Percentiles rank a stretch among this genome's conserved stretches.
phyloP scores from a whole-genome alignment of 2,113 vertebrate genomes.

The Rutilus rutilus region DNA sequence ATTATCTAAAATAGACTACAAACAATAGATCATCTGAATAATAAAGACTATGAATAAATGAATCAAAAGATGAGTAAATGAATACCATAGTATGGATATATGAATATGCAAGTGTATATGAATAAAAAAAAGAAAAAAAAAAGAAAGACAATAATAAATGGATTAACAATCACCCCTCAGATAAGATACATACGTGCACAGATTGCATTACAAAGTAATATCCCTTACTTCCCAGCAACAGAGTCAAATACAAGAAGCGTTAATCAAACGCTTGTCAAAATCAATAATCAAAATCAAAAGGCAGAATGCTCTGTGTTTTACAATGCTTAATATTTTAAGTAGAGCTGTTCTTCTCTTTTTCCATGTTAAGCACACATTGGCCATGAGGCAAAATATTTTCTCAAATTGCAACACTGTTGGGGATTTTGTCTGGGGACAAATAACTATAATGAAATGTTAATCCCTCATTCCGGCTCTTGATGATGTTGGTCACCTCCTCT shows the following conservation, averaged over 20 bases:
- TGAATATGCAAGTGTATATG: too few relatives aligned
- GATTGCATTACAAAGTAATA: not conserved
- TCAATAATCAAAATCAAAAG: not conserved
- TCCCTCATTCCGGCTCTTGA: constrained; percentile 86
- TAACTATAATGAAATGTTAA: constrained; percentile 93
- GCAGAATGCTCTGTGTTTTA: not conserved
- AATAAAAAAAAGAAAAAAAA: not conserved
- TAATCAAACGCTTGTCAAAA: not conserved
- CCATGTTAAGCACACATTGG: not conserved
- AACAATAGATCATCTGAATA: too few relatives aligned
- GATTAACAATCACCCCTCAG: not conserved
- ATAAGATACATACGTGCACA: not conserved
- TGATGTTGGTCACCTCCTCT: constrained; percentile 75
- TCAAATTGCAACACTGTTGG: constrained; percentile 94
- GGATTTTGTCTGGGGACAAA: constrained; percentile 91
- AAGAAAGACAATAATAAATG: not conserved
- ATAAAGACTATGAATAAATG: too few relatives aligned
- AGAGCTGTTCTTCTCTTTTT: not conserved
- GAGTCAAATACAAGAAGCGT: too few relatives aligned
- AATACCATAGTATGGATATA: too few relatives aligned
- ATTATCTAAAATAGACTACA: too few relatives aligned
- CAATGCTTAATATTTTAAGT: not conserved
- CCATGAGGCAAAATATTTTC: not conserved
- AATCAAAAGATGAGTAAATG: too few relatives aligned
- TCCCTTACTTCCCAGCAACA: not conserved